Base-by-base conservation (phyloP, 2,888 invertebrate species). In the Papilio gigon region DNA sequence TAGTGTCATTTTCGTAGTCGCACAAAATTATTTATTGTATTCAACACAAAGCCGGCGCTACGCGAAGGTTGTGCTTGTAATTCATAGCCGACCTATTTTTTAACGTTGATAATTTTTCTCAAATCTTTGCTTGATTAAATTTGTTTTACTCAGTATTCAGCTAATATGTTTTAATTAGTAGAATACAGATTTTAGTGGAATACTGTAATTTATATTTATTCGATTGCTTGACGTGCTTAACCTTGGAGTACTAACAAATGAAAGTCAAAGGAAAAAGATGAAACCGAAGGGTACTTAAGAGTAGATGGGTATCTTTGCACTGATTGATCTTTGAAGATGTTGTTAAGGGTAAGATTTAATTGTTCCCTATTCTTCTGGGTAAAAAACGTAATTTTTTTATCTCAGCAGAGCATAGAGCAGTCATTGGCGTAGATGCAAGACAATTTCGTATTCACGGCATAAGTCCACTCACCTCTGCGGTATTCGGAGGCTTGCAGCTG, bases 401-500 rank as follows among this genome's bases (percentile, higher is more conserved):
- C 42, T 4, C 69, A 73, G 72, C 72, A 76, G 70, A 77, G 72
- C 71, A 68, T 58, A 40, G 61, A 50, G 59, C 71, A 67, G 65
- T 69, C 63, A 64, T 67, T 68, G 61, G 58, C 42, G 70, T 53
- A 59, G 69, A 70, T 67, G 59, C 33, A 62, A 65, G 60, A 64
- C 40, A 27, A 68, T 61, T 71, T 67, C 61, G 62, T 59, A 65
- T 71, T 65, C 65, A 61, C 68, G 47, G 62, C 78, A 79, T 76
- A 77, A 80, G 88, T 87, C 83, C 85, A 87, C 79, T 87, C 84
- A 87, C 85, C 86, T 83, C 84, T 88, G 90, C 90, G 85, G 88
- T 81, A 84, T 85, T 87, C 77, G 81, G 83, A 72, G 76, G 80
- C 81, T 85, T 90, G 90, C 91, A 90, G 85, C 89, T 91, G 90